A percentile compares a stretch with the other conserved stretches of the same genome.
These are phyloP conservation scores for Littorina saxatilis DNA, from an alignment of 1,140 invertebrate genomes.

Conservation along the genomic window DNA sequence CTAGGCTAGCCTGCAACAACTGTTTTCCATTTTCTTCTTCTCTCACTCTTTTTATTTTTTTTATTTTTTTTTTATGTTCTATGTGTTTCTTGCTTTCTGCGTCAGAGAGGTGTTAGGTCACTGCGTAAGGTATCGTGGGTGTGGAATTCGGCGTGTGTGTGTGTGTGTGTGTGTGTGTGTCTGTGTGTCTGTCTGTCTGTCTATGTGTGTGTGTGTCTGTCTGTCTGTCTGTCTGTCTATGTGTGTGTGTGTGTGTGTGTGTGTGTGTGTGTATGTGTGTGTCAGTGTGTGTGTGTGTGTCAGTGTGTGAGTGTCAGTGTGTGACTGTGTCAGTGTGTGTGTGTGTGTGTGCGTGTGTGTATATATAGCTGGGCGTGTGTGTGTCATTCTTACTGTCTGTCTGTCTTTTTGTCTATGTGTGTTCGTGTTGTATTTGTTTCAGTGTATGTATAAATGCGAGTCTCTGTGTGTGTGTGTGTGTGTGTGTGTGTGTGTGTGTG, in stretches of 20 bases:
- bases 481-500: background rate
- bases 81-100: background rate
- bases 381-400: background rate
- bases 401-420: background rate
- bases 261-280: slow-evolving; percentile 23
- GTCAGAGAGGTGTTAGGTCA: background rate
- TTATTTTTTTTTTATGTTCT: background rate
- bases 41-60: background rate
- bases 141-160: too few relatives aligned
- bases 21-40: too few relatives aligned
- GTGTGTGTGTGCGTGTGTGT: slow-evolving; percentile 20
- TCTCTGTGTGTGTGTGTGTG: background rate
- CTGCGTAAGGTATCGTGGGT: too few relatives aligned
- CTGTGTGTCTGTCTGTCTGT: background rate
- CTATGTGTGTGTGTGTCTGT: too few relatives aligned
- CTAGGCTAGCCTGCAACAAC: background rate
- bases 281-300: slow-evolving; percentile 18
- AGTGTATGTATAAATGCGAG: background rate
- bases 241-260: slow-evolving; percentile 17
- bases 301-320: background rate
- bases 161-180: too few relatives aligned
- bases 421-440: background rate
- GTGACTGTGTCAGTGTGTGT: background rate
- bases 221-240: too few relatives aligned
- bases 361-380: background rate